Percentiles rank a stretch among this genome's conserved stretches.
phyloP scores from a whole-genome alignment of 2,797 vertebrate genomes.

The Sciurus carolinensis region DNA sequence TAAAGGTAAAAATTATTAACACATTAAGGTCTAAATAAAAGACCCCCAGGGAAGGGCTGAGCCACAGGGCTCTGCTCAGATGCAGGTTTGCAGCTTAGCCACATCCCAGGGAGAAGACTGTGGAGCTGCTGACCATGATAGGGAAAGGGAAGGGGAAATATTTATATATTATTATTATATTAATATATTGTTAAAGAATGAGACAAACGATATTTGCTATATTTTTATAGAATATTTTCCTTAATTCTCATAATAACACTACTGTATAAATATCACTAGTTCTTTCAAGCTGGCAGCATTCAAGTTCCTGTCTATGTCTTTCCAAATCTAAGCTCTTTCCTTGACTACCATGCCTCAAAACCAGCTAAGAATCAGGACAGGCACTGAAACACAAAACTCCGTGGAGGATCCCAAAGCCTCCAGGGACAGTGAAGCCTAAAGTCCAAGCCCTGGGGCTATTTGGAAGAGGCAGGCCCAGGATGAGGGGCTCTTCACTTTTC shows the following conservation, averaged over 20 bases:
- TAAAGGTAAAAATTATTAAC: background rate
- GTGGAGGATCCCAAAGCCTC: background rate
- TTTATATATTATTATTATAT: no score
- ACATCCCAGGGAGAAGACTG: background rate
- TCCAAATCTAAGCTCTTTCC: background rate
- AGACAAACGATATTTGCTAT: background rate
- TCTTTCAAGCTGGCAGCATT: background rate
- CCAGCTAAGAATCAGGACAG: background rate
- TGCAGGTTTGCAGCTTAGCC: fast-evolving
- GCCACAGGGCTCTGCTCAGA: background rate
- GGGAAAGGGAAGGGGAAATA: background rate
- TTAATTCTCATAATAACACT: background rate
- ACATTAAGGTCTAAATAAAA: conserved; percentile 13
- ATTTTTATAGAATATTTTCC: background rate
- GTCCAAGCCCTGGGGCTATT: no score
- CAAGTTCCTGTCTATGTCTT: background rate
- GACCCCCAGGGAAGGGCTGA: background rate
- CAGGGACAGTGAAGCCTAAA: background rate
- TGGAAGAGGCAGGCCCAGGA: background rate
- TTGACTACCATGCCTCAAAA: background rate
- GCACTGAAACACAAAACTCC: background rate
- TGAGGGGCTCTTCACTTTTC: background rate
- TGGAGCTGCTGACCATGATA: fast-evolving
- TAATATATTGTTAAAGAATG: background rate
- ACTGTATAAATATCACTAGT: background rate